Percentiles rank a stretch among this genome's conserved stretches.
Conservation (phyloP, 2,797 vertebrate species). For the Cygnus olor region DNA sequence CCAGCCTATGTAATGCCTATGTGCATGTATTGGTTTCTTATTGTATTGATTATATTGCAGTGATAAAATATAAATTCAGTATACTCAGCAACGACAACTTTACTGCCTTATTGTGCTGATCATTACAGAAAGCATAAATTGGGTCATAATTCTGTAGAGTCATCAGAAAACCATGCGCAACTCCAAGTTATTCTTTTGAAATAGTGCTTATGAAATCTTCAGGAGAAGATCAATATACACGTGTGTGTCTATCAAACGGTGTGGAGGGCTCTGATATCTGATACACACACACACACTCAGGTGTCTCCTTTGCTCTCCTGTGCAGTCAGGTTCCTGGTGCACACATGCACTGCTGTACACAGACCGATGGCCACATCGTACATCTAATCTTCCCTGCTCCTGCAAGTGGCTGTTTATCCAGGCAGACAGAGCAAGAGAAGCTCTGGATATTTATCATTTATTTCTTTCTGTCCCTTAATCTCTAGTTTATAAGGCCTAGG, state of each 20-base stretch:
- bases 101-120: conserved; percentile 75
- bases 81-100: conserved; percentile 68
- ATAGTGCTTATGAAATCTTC: conserved; percentile 56
- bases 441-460: not conserved
- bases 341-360: too few relatives aligned
- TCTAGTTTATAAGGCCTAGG: not conserved
- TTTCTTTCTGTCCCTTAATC: not conserved
- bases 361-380: rapidly evolving
- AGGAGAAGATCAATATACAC: conserved; percentile 38
- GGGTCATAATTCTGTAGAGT: conserved; percentile 75
- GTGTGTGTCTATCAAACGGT: not conserved
- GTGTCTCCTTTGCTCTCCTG: not conserved
- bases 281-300: too few relatives aligned
- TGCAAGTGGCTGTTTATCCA: not conserved
- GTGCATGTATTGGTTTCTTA: conserved; percentile 39
- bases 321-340: rapidly evolving
- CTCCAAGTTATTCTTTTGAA: conserved; percentile 59
- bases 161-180: conserved; percentile 64
- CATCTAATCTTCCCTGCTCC: not conserved
- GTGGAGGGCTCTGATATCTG: not conserved
- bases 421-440: not conserved
- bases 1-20: not conserved
- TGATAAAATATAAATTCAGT: conserved; percentile 71
- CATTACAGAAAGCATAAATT: conserved; percentile 74
- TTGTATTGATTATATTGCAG: conserved; percentile 71